Evolutionary conservation across 2,113 vertebrate species (phyloP), one percentile per base, ranked within the genome.

Genomic region (Oxygymnocypris stewartii): DNA sequence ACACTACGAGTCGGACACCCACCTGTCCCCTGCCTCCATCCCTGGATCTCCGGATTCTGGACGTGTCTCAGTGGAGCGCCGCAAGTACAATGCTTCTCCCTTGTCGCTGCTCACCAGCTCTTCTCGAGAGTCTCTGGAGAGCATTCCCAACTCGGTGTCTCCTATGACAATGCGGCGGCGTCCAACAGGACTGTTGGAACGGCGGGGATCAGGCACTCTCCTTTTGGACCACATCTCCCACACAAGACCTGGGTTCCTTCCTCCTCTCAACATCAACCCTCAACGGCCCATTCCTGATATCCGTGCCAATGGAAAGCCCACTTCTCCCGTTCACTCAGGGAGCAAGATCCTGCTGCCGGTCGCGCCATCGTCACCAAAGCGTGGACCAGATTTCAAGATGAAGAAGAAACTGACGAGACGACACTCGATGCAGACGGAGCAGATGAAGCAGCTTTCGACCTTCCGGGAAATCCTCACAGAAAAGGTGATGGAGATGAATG

Each of bases 381-480:
- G 95, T 3, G 93, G 92, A 6, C 90, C 91, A 0, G 95, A 96
- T 77, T 95, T 95, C 88, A 97, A 96, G 92, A 94, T 93, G 84
- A 97, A 97, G 93, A 96, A 97, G 92, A 97, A 97, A 90, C 92
- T 98, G 87, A 94, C 96, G 92, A 95, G 97, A 79, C 95, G 97
- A 59, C 97, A 98, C 90, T 98, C 97, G 2, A 98, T 98, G 97
- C 97, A 98, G 91, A 96, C 97, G 0, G 97, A 98, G 90, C 97
- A 97, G 91, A 96, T 98, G 93, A 96, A 97, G 85, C 96, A 97
- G 88, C 93, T 98, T 25, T 96, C 95, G 81, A 96, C 93, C 57
- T 97, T 97, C 91, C 97, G 96, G 93, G 96, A 96, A 92, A 93
- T 96, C 74, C 90, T 92, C 85, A 92, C 93, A 0, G 96, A 87